These are phyloP conservation scores for Brachirus orientalis DNA, from an alignment of 2,113 vertebrate species.

Conservation along the genomic window DNA sequence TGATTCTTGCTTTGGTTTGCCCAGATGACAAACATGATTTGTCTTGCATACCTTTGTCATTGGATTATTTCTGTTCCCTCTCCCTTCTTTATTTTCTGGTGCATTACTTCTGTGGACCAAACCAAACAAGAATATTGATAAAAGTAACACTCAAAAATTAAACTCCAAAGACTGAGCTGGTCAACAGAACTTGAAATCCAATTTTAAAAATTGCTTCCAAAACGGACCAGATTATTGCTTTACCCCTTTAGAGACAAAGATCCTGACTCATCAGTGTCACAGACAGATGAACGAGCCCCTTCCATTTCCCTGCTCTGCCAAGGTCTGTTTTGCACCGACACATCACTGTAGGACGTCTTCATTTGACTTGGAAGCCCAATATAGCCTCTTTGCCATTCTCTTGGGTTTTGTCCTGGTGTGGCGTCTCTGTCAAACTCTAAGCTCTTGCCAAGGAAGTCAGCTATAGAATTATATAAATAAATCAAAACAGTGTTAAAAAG, in stretches of 20 bases:
- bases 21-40: too few species aligned
- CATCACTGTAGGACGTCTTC: constrained; percentile 69
- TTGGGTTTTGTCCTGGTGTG: constrained; percentile 13
- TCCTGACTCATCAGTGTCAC: constrained; percentile 48
- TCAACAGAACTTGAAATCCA: too few species aligned
- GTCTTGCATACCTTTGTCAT: constrained; percentile 54
- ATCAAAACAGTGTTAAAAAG: neutral
- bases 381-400: constrained; percentile 62
- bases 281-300: constrained; percentile 34
- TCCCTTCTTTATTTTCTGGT: constrained; percentile 72
- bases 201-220: neutral
- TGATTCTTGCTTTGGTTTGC: too few species aligned
- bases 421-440: constrained; percentile 41
- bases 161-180: too few species aligned
- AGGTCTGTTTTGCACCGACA: constrained; percentile 54
- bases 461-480: constrained; percentile 33
- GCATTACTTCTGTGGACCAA: constrained; percentile 43
- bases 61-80: constrained; percentile 63
- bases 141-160: too few species aligned
- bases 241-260: constrained; percentile 69
- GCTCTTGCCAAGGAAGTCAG: constrained; percentile 55
- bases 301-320: constrained; percentile 48
- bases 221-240: neutral
- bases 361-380: constrained; percentile 46
- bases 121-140: constrained; percentile 14